Evolutionary conservation across 1,140 invertebrate species (phyloP).

Genomic region (Diorhabda sublineata): DNA sequence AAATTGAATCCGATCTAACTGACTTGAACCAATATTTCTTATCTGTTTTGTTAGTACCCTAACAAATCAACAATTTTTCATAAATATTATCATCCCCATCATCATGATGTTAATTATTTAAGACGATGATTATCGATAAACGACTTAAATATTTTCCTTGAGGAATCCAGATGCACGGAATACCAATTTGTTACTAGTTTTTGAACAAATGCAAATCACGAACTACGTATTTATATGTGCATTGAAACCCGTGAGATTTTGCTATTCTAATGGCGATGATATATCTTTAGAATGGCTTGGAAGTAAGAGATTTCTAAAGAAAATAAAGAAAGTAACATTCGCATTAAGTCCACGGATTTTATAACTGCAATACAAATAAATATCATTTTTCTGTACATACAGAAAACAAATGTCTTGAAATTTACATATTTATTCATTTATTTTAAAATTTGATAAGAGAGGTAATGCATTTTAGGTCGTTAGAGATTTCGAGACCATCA

Average conservation of each 20-base stretch:
- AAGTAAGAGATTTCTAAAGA: neutral
- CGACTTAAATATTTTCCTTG: conserved; percentile 13
- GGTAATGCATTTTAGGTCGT: too few relatives aligned
- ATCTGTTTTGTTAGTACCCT: neutral
- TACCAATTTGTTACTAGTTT: conserved; percentile 18
- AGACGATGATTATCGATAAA: conserved; percentile 17
- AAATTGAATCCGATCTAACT: too few relatives aligned
- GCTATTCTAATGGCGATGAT: conserved; percentile 13
- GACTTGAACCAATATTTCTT: too few relatives aligned
- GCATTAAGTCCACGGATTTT: neutral
- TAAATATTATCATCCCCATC: neutral
- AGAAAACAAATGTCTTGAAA: too few relatives aligned
- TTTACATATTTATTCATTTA: too few relatives aligned
- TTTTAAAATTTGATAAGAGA: too few relatives aligned
- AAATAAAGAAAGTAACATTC: neutral
- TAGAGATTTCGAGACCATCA: too few relatives aligned
- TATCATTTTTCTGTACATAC: too few relatives aligned
- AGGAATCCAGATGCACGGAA: conserved; percentile 17
- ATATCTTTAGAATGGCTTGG: neutral
- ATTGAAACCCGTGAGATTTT: conserved; percentile 15
- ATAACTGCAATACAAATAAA: too few relatives aligned
- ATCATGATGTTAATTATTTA: conserved; percentile 13
- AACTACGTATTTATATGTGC: conserved; percentile 14
- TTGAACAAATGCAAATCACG: conserved; percentile 21
- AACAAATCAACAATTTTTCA: neutral